Base-by-base conservation (phyloP, 2,888 invertebrate genomes). In the Neoscelio sp. region DNA sequence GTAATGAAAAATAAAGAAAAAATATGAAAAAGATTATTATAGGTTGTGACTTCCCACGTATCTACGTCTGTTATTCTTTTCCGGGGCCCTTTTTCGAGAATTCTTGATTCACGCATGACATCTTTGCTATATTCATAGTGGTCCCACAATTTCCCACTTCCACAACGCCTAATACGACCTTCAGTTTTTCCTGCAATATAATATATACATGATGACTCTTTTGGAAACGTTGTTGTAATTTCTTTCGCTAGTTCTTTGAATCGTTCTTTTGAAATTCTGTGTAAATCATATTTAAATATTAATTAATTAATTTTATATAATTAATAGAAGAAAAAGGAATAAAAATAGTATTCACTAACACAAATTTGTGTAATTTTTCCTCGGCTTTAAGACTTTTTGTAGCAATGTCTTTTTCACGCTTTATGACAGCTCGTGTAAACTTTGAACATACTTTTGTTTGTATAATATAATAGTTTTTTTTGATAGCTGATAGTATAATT, bases 211-310 rank as follows among this genome's bases (percentile, higher is more conserved):
- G 15, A 2, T 10, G 42, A 58, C 42, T 58, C 58, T 17, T 12
- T 26, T 4, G 10, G 2, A 26, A 56, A 56, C 0, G 56, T 56
- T 15, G 3, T n/a, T n/a, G 8, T 10, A 5, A 56, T 40, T 17
- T 15, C 56, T 15, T 23, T 8, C 1, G 56, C 38, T 26, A 56
- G 20, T n/a, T 26, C 15, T 6, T 6, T n/a, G 10, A 56, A 56
- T 56, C 40, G 56, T n/a, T 17, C 13, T 56, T 17, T n/a, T 0
- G 56, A 26, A 12, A 54, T 54, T 3, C 54, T 54, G 46, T 2
- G 18, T 10, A 23, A 2, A 23, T 44, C 10, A 44, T 20, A 44
- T 23, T 28, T 28, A 8, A 28, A 7, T 28, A 23, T 46, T 48
- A 8, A 48, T 2, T 15, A 23, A 10, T 8, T 17, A 44, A 23